Percentiles rank a stretch among this genome's conserved stretches.
These are phyloP conservation scores for Andricus grossulariae DNA, from an alignment of 1,140 invertebrate species.

Conservation along the genomic window DNA sequence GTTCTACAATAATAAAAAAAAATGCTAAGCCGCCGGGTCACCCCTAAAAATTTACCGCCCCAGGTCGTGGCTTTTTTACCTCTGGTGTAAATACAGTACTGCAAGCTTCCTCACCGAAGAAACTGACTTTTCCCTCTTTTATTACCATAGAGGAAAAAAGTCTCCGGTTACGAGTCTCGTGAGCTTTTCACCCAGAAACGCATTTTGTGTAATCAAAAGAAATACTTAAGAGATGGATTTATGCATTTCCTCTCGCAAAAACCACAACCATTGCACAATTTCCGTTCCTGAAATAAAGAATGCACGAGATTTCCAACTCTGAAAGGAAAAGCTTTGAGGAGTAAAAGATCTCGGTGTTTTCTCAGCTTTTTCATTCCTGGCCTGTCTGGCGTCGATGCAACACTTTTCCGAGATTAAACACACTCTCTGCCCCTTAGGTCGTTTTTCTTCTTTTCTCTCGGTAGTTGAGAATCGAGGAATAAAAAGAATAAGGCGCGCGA, in stretches of 20 bases:
- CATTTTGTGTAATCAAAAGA: conserved; percentile 6
- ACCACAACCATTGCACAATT: conserved; percentile 14
- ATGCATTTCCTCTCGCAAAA: not conserved
- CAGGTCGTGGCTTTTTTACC: too few relatives aligned
- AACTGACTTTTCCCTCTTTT: not conserved
- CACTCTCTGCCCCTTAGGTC: not conserved
- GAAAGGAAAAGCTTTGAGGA: conserved; percentile 15
- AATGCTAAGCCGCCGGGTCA: too few relatives aligned
- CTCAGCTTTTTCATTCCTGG: conserved; percentile 17
- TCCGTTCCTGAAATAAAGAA: not conserved
- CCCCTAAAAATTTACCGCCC: too few relatives aligned
- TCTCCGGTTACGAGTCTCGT: conserved; percentile 11
- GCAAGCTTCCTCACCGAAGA: too few relatives aligned
- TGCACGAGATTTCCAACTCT: not conserved
- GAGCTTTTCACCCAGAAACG: not conserved
- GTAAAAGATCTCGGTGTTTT: conserved; percentile 10
- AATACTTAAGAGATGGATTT: not conserved
- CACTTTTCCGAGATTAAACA: conserved; percentile 21
- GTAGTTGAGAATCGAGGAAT: not conserved
- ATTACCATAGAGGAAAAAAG: conserved; percentile 13
- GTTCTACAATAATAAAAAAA: too few relatives aligned
- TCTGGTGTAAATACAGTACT: too few relatives aligned
- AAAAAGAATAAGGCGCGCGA: not conserved
- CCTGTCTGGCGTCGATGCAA: conserved; percentile 14
- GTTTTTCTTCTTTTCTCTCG: not conserved